phyloP scores from a whole-genome alignment of 2,888 invertebrate species.

The Criorhina ranunculi region DNA sequence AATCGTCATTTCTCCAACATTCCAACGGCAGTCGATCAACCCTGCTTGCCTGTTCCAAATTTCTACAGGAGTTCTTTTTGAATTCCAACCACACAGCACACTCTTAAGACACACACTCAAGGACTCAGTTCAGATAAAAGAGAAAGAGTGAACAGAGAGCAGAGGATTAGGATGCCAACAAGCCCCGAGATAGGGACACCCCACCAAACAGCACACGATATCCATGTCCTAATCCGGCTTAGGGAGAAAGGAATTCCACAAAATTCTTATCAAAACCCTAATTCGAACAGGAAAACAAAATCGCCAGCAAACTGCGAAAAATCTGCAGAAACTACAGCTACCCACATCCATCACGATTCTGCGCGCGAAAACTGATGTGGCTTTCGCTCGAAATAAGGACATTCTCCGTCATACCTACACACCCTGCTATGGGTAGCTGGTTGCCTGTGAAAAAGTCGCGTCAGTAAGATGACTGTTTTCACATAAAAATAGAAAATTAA shows the following conservation, averaged over 20 bases:
- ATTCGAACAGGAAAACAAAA: constrained; percentile 82
- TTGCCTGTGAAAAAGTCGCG: constrained; percentile 82
- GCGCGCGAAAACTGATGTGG: constrained; percentile 39
- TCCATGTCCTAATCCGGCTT: constrained; percentile 71
- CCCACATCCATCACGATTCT: constrained; percentile 17
- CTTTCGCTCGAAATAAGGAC: constrained; percentile 10
- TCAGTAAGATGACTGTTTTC: constrained; percentile 84
- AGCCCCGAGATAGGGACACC: constrained; percentile 33
- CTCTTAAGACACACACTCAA: constrained; percentile 12
- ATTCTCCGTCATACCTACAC: not conserved
- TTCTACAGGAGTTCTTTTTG: constrained; percentile 83
- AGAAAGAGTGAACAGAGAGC: not conserved
- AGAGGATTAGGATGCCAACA: constrained; percentile 54
- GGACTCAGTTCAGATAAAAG: constrained; percentile 23
- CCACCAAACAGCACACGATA: constrained; percentile 29
- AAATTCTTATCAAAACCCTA: constrained; percentile 84
- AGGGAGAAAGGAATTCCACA: constrained; percentile 72
- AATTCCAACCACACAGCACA: constrained; percentile 48
- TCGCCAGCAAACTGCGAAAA: constrained; percentile 30
- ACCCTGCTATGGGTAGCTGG: constrained; percentile 71
- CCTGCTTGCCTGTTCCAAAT: constrained; percentile 80
- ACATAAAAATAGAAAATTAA: constrained; percentile 83
- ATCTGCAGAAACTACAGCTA: not conserved
- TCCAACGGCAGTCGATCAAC: constrained; percentile 61
- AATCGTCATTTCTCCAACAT: constrained; percentile 19